phyloP scores from a whole-genome alignment of 2,113 vertebrate species.

The Brachirus orientalis region DNA sequence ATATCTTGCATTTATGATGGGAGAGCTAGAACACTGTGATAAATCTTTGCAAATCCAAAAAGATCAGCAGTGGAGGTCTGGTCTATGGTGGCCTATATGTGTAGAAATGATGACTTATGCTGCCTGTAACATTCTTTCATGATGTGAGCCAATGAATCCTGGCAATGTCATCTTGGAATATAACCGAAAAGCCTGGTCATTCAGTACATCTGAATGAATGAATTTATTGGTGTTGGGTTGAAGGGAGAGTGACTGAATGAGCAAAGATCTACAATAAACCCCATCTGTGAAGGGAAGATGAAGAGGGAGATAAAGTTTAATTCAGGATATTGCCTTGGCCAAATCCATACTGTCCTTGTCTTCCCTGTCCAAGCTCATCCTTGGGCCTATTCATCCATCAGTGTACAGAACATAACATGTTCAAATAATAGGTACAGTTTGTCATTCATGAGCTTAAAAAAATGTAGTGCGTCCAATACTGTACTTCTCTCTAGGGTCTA shows the following conservation, averaged over 20 bases:
- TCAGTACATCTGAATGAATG: too few species aligned
- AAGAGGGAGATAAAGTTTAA: conserved; percentile 56
- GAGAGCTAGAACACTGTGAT: too few species aligned
- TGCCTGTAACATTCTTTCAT: too few species aligned
- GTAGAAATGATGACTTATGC: too few species aligned
- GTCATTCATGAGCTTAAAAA: not conserved
- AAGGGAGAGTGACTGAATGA: conserved; percentile 51
- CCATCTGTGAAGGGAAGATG: conserved; percentile 48
- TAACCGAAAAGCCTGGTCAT: too few species aligned
- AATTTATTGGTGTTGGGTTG: conserved; percentile 70
- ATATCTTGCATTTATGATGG: too few species aligned
- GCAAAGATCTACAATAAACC: conserved; percentile 59
- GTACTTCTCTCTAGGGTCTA: not conserved
- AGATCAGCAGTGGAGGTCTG: too few species aligned
- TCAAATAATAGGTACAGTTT: conserved; percentile 38
- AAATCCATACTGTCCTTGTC: conserved; percentile 42
- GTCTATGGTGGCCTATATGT: too few species aligned
- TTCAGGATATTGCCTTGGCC: conserved; percentile 67
- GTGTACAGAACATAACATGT: conserved; percentile 34
- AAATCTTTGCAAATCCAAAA: too few species aligned
- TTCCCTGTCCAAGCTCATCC: conserved; percentile 34
- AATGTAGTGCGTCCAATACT: not conserved
- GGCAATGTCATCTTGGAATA: too few species aligned
- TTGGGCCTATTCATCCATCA: conserved; percentile 31
- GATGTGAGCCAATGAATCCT: too few species aligned